Evolutionary conservation across 2,113 vertebrate genomes (phyloP), one percentile per base, ranked within the genome.

Genomic region (Odocoileus hemionus): DNA sequence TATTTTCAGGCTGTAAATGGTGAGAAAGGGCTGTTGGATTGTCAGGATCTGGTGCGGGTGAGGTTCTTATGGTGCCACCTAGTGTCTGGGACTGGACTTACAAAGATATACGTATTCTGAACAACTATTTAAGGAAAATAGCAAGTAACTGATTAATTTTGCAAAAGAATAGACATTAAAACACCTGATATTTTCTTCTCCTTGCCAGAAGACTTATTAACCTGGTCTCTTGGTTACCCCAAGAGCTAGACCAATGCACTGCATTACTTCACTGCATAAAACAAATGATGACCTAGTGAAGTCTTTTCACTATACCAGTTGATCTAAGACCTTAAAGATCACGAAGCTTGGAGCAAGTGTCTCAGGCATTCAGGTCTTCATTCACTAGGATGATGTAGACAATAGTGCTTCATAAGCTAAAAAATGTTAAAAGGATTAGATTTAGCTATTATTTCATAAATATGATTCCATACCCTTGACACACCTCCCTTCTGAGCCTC

Each of bases 1-100:
- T 13, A 6, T 43, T 43, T 76, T 76, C 13, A 84, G 50, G 28
- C 25, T 76, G 11, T 55, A 17, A 36, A 19, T 14, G 1, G 5
- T 43, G 17, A 11, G 43, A 17, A 52, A 30, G 52, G 60, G 17
- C 25, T 14, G 6, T 3, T 5, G 36, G 55, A 33, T 1, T 17
- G 11, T 0, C 79, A 23, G 55, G 50, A 91, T 25, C 30, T 12
- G 33, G 57, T 55, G 47, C 52, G 7, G 14, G 25, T 57, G 33
- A 78, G 17, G 50, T 16, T 79, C 85, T 70, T 67, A 50, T 9
- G n/a, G 3, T 74, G 94, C 97, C 97, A 96, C 43, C 98, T 98
- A 97, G 91, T 80, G 98, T 76, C 54, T 6, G 0, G 39, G 8
- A 54, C 5, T 91, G 89, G 87, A 92, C 36, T 88, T 94, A 61